Percentiles rank a stretch among this genome's conserved stretches.
Evolutionary conservation across 2,888 invertebrate species (phyloP).

Genomic region (Thecocarcelia acutangulata): DNA sequence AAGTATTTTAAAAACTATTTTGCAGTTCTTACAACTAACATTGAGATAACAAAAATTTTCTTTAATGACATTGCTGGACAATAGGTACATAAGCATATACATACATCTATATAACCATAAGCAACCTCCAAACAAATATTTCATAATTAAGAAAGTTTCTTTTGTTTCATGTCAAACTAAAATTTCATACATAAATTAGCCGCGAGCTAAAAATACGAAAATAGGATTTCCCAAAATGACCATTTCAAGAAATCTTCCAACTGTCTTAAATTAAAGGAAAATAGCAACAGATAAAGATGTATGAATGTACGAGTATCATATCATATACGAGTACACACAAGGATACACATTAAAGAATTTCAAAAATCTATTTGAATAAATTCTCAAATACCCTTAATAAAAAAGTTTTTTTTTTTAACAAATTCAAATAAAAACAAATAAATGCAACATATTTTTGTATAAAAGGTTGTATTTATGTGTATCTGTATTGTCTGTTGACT

Average conservation of each 20-base stretch:
- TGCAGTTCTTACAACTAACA: too few relatives aligned
- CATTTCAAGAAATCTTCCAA: constrained; percentile 31
- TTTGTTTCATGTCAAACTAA: constrained; percentile 41
- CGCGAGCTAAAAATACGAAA: constrained; percentile 61
- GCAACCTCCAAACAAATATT: constrained; percentile 53
- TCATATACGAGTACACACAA: too few relatives aligned
- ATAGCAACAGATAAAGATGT: constrained; percentile 29
- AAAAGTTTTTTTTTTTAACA: too few relatives aligned
- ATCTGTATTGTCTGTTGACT: too few relatives aligned
- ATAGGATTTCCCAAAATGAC: constrained; percentile 59
- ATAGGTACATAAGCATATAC: constrained; percentile 20
- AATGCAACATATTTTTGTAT: neutral
- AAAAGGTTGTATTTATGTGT: neutral
- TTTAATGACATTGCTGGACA: constrained; percentile 21
- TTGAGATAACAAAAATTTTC: constrained; percentile 24
- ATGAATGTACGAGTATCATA: neutral
- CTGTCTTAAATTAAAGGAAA: constrained; percentile 52
- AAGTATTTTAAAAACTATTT: too few relatives aligned
- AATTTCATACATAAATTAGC: constrained; percentile 68
- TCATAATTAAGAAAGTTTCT: constrained; percentile 71
- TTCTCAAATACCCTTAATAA: neutral
- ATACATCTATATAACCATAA: neutral
- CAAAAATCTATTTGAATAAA: neutral
- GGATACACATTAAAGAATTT: neutral
- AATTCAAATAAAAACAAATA: too few relatives aligned